phyloP scores from a whole-genome alignment of 2,888 invertebrate species.

The Cabera pusaria region DNA sequence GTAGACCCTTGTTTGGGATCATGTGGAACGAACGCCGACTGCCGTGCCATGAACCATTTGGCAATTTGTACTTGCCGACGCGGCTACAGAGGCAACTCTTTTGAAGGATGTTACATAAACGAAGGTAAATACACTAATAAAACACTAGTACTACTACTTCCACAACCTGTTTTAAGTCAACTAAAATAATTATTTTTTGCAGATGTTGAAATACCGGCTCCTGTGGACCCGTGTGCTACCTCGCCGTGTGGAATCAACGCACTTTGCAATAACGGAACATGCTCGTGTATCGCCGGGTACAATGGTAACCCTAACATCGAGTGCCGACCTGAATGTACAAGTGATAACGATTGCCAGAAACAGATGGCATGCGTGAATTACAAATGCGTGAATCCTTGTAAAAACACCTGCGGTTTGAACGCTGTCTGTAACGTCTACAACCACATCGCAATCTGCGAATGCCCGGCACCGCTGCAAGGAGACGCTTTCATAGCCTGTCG shows the following conservation, averaged over 20 bases:
- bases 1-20: conserved; percentile 88
- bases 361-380: conserved; percentile 88
- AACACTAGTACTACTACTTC: no score
- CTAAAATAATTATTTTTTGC: conserved; percentile 13
- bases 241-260: conserved; percentile 87
- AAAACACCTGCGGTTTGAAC: conserved; percentile 86
- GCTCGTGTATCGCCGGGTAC: conserved; percentile 84
- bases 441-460: conserved; percentile 90
- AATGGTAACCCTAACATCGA: conserved; percentile 86
- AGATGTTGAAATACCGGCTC: conserved; percentile 60
- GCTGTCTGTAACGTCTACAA: conserved; percentile 90
- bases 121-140: conserved; percentile 60
- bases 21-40: conserved; percentile 87
- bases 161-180: background rate
- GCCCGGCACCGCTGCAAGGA: conserved; percentile 88
- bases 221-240: conserved; percentile 82
- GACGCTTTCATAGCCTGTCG: conserved; percentile 90
- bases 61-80: conserved; percentile 89
- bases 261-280: conserved; percentile 82
- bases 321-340: conserved; percentile 90
- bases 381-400: conserved; percentile 90
- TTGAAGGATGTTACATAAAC: conserved; percentile 73
- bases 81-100: conserved; percentile 89
- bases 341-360: conserved; percentile 88
- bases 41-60: conserved; percentile 88